Percentiles rank a stretch among this genome's conserved stretches.
Evolutionary conservation across 2,888 invertebrate genomes (phyloP).

Genomic region (Aphodius sticticus): DNA sequence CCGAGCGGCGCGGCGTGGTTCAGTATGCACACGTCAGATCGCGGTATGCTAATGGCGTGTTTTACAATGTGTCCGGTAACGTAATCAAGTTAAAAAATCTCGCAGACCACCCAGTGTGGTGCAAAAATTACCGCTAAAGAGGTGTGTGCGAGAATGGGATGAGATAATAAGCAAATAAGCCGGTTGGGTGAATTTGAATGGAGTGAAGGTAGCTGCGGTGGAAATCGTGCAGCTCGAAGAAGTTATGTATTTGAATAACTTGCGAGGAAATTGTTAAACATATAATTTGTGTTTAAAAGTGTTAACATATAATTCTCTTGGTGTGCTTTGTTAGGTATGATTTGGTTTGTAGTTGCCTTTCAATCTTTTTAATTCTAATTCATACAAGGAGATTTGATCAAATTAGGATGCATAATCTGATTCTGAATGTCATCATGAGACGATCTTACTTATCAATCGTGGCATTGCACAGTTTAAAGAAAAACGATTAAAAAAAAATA

Average conservation of each 20-base stretch:
- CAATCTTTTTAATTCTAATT: too few relatives aligned
- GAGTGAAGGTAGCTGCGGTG: background rate
- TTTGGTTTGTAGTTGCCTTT: too few relatives aligned
- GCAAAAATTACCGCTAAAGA: constrained; percentile 4
- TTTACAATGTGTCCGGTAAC: background rate
- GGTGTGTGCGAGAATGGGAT: background rate
- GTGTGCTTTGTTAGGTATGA: too few relatives aligned
- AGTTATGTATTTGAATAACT: background rate
- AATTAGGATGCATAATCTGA: too few relatives aligned
- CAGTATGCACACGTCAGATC: background rate
- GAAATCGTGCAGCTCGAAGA: background rate
- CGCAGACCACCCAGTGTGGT: background rate
- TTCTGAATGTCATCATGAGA: too few relatives aligned
- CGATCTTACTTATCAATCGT: too few relatives aligned
- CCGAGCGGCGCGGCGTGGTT: background rate
- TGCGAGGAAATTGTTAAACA: too few relatives aligned
- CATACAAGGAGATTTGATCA: too few relatives aligned
- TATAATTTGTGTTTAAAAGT: too few relatives aligned
- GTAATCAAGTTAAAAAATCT: background rate
- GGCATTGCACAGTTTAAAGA: too few relatives aligned
- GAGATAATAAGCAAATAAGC: background rate
- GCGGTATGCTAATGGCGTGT: constrained; percentile 4
- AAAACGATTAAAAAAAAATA: too few relatives aligned
- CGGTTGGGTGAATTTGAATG: background rate
- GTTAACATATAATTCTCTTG: too few relatives aligned